phyloP scores from a whole-genome alignment of 1,140 invertebrate species.

The Ceratosolen fusciceps region DNA sequence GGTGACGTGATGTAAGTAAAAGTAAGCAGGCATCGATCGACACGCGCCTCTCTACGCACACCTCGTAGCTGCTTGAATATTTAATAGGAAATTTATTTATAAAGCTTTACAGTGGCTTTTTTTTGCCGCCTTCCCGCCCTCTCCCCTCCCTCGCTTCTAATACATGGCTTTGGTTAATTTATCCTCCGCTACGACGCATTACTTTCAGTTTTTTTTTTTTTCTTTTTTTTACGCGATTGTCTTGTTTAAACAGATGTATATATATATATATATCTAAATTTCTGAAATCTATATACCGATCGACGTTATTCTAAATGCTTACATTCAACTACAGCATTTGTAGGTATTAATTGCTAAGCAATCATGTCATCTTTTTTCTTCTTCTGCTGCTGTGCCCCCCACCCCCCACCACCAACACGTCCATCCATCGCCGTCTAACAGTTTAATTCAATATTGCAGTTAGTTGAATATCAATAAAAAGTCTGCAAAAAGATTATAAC shows the following conservation, averaged over 20 bases:
- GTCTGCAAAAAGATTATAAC: neutral
- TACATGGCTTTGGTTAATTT: neutral
- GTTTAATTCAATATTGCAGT: no score
- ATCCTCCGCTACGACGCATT: neutral
- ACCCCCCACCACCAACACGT: no score
- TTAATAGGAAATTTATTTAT: neutral
- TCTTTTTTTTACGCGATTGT: neutral
- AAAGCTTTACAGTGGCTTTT: neutral
- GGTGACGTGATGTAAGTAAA: neutral
- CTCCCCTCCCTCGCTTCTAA: no score
- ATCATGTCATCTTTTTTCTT: neutral
- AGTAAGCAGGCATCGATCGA: no score
- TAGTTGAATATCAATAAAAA: no score
- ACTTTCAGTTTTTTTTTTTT: neutral
- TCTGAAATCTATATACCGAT: neutral
- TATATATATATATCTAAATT: neutral
- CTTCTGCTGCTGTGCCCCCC: neutral
- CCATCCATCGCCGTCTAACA: no score
- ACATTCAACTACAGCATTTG: neutral
- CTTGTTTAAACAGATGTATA: neutral
- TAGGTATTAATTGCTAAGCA: no score
- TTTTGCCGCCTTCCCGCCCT: no score
- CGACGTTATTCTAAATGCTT: neutral
- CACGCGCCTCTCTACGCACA: neutral
- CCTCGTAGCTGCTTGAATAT: neutral